phyloP scores from a whole-genome alignment of 2,888 invertebrate species.

The Stegana nigrithorax region DNA sequence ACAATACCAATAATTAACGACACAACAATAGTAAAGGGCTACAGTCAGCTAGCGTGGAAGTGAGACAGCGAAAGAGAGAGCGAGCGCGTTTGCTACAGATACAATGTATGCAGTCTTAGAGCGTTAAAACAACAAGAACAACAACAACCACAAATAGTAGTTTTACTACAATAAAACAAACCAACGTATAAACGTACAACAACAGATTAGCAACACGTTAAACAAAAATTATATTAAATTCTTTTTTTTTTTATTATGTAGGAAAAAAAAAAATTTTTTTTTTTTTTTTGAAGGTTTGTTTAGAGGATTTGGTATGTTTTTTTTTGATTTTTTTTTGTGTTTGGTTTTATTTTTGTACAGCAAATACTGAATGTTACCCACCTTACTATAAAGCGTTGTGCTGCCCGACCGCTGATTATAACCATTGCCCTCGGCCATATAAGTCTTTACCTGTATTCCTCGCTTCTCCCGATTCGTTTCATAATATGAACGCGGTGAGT shows the following conservation, averaged over 20 bases:
- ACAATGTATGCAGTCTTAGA: too few relatives aligned
- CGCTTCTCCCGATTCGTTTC: constrained; percentile 71
- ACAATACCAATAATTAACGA: constrained; percentile 28
- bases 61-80: too few relatives aligned
- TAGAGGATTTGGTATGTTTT: not conserved
- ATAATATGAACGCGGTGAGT: constrained; percentile 69
- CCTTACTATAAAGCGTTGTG: constrained; percentile 88
- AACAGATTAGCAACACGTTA: too few relatives aligned
- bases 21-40: not conserved
- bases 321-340: not conserved
- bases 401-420: constrained; percentile 78
- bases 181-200: constrained; percentile 67
- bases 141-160: constrained; percentile 15
- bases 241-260: constrained; percentile 32
- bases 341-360: constrained; percentile 6
- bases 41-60: not conserved
- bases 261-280: not conserved
- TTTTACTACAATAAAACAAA: constrained; percentile 25
- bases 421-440: constrained; percentile 92
- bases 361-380: constrained; percentile 71
- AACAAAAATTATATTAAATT: constrained; percentile 41
- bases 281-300: constrained; percentile 21
- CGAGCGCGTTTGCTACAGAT: too few relatives aligned
- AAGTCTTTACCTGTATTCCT: constrained; percentile 94
- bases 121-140: constrained; percentile 26